Evolutionary conservation across 2,797 vertebrate genomes (phyloP).

Genomic region (Lepilemur septentrionalis): DNA sequence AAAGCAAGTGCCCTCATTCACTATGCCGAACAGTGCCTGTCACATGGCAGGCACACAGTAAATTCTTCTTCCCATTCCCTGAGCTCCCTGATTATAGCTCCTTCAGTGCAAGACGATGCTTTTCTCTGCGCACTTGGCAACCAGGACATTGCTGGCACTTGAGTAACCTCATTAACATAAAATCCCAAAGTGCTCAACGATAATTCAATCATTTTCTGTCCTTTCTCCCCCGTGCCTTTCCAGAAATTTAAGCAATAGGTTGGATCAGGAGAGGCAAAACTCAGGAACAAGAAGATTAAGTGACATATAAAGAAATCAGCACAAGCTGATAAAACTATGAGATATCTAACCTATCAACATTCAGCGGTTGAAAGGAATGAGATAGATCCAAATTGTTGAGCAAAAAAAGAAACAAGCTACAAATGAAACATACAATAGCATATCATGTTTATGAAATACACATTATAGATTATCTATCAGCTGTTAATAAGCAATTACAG

Average conservation of each 20-base stretch:
- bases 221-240: background rate
- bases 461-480: background rate
- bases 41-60: background rate
- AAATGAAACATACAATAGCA: background rate
- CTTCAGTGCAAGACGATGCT: background rate
- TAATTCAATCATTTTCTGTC: background rate
- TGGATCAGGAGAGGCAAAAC: background rate
- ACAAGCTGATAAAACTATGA: background rate
- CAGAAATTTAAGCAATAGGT: slow-evolving; percentile 38
- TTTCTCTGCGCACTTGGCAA: background rate
- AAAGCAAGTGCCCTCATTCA: background rate
- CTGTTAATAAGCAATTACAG: background rate
- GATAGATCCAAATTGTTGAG: background rate
- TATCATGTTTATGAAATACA: background rate
- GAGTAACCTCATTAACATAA: slow-evolving; percentile 51
- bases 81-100: background rate
- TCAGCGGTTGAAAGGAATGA: slow-evolving; percentile 15
- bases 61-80: background rate
- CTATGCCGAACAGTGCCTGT: background rate
- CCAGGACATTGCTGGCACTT: background rate
- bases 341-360: background rate
- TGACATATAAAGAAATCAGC: background rate
- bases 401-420: background rate
- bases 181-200: background rate
- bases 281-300: slow-evolving; percentile 11